These are phyloP conservation scores for Protaetia brevitarsis DNA, from an alignment of 1,140 invertebrate genomes.

Conservation along the genomic window DNA sequence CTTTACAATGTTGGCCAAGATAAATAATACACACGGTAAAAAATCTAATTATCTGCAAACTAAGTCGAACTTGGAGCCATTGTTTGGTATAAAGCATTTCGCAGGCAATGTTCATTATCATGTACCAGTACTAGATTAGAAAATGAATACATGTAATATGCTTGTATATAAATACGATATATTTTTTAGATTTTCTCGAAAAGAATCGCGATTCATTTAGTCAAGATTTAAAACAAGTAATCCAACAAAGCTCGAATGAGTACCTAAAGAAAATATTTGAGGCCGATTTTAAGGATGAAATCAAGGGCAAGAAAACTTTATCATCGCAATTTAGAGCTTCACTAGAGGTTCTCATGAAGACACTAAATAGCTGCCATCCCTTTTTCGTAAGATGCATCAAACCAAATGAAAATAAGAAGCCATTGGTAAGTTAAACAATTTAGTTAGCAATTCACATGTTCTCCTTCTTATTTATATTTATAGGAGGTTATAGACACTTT, in stretches of 20 bases:
- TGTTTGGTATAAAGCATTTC: conserved; percentile 91
- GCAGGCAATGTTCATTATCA: conserved; percentile 88
- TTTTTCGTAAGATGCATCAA: conserved; percentile 96
- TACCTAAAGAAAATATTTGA: conserved; percentile 78
- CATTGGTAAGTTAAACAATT: conserved; percentile 65
- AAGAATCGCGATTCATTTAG: conserved; percentile 93
- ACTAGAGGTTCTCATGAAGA: conserved; percentile 85
- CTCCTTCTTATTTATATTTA: conserved; percentile 38
- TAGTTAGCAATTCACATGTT: neutral
- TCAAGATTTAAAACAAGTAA: conserved; percentile 75
- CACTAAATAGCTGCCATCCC: conserved; percentile 80
- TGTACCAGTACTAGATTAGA: no score
- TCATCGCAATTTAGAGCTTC: conserved; percentile 87
- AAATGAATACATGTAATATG: no score
- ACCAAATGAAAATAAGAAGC: conserved; percentile 88
- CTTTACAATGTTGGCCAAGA: conserved; percentile 78
- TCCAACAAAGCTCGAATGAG: conserved; percentile 71
- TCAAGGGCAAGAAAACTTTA: conserved; percentile 65
- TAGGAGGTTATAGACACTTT: conserved; percentile 83
- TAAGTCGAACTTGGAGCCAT: conserved; percentile 76
- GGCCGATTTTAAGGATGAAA: conserved; percentile 60
- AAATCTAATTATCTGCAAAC: conserved; percentile 81
- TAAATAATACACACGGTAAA: conserved; percentile 74
- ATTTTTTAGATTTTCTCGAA: conserved; percentile 82
- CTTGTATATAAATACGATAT: no score